Percentiles rank a stretch among this genome's conserved stretches.
Conservation (phyloP, 1,140 invertebrate species). For the Nephotettix cincticeps region DNA sequence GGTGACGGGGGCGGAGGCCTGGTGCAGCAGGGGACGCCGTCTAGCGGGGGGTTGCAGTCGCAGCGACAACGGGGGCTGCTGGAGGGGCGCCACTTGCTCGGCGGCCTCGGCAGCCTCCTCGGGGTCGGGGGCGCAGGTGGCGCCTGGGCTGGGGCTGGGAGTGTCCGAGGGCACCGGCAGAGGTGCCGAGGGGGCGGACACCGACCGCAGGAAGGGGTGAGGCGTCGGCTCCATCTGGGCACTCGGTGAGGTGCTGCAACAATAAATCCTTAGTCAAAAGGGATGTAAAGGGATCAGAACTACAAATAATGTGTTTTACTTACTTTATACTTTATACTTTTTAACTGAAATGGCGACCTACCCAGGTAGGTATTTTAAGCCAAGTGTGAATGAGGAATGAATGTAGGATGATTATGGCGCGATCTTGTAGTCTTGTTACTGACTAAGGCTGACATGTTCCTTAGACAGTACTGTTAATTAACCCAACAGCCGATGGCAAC, state of each 20-base stretch:
- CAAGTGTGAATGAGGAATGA: too few relatives aligned
- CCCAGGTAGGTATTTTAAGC: too few relatives aligned
- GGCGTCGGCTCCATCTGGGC: constrained; percentile 17
- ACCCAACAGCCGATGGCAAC: too few relatives aligned
- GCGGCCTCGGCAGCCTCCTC: constrained; percentile 8
- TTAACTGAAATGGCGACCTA: too few relatives aligned
- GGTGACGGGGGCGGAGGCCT: constrained; percentile 37
- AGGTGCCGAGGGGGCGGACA: background rate
- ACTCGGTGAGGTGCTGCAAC: constrained; percentile 11
- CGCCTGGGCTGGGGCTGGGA: background rate
- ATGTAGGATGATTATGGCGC: too few relatives aligned
- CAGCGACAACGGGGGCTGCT: constrained; percentile 32
- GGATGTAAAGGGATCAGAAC: too few relatives aligned
- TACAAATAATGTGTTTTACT: too few relatives aligned
- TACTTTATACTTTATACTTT: too few relatives aligned
- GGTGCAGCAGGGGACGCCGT: constrained; percentile 32
- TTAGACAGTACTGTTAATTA: too few relatives aligned
- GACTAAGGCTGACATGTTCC: too few relatives aligned
- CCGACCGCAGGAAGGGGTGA: constrained; percentile 9
- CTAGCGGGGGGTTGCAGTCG: background rate
- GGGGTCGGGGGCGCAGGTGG: background rate
- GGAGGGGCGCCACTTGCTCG: constrained; percentile 18
- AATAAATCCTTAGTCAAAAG: too few relatives aligned
- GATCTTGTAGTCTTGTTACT: too few relatives aligned
- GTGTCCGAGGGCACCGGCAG: background rate